Percentiles rank a stretch among this genome's conserved stretches.
Evolutionary conservation across 2,113 vertebrate genomes (phyloP).

Genomic region (Peromyscus polionotus): DNA sequence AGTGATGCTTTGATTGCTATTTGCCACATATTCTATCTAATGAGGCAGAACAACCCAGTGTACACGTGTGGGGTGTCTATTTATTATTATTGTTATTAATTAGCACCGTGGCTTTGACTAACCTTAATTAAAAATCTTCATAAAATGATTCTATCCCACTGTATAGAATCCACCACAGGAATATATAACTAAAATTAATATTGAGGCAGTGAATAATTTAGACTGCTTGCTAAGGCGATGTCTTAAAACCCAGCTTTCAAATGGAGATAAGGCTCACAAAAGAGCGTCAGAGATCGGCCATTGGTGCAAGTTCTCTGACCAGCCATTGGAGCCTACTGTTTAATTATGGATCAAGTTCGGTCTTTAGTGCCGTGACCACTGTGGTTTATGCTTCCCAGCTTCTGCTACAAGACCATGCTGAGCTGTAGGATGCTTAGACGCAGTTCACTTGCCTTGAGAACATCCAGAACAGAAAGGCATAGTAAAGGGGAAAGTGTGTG

Average conservation of each 20-base stretch:
- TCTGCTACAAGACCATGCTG: slow-evolving; percentile 59
- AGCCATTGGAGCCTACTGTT: slow-evolving; percentile 64
- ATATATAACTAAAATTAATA: slow-evolving; percentile 51
- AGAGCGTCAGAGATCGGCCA: slow-evolving; percentile 72
- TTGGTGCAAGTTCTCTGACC: slow-evolving; percentile 64
- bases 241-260: slow-evolving; percentile 78
- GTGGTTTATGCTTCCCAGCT: slow-evolving; percentile 75
- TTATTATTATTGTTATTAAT: slow-evolving; percentile 57
- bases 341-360: slow-evolving; percentile 82
- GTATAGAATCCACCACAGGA: neutral
- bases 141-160: slow-evolving; percentile 31
- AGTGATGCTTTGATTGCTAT: slow-evolving; percentile 63
- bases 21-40: slow-evolving; percentile 53
- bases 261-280: slow-evolving; percentile 74
- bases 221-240: slow-evolving; percentile 61
- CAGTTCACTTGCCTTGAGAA: neutral
- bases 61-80: neutral
- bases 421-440: slow-evolving; percentile 31
- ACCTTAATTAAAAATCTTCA: slow-evolving; percentile 79
- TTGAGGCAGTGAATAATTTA: slow-evolving; percentile 66
- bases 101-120: slow-evolving; percentile 60
- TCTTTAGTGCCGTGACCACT: slow-evolving; percentile 80
- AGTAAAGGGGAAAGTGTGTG: neutral
- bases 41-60: slow-evolving; percentile 6
- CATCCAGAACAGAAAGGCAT: slow-evolving; percentile 66